Base-by-base conservation (phyloP, 2,888 invertebrate species). In the Pardosa pseudoannulata region DNA sequence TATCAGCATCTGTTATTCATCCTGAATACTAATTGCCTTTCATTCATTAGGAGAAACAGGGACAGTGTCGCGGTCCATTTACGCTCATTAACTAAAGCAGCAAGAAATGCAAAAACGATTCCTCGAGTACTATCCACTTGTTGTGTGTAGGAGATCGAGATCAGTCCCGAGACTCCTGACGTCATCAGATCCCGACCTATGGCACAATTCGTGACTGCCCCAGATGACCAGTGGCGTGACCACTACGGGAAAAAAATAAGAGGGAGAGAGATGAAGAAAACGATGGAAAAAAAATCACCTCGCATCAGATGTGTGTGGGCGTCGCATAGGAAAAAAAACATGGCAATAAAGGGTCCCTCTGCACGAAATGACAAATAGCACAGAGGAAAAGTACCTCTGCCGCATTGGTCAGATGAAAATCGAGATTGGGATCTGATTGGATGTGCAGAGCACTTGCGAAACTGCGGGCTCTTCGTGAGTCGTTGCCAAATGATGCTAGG, bases 191-290 rank as follows among this genome's bases (percentile, higher is more conserved):
- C 71, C 11, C 32, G 71, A 46, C 71, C 46, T 19, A 31, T 68
- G 82, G 82, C 82, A 82, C 46, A 62, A 29, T 82, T 82, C 82
- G 82, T 82, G 82, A 82, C 82, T 82, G 82, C 70, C 82, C 82
- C 68, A 82, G 64, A 71, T 82, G 82, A 76, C 82, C 82, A 75
- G 11, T 32, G 68, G 62, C 82, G 82, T 75, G 82, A 75, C 82
- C 71, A 72, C 65, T 41, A 32, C 23, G 29, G 50, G 62, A 70
- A 70, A 29, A 73, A 62, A 23, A 13, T 27, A 36, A 36, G 67
- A 65, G n/a, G 39, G 46, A 67, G 46, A 76, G 67, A 62, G 50
- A 67, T 32, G n/a, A 32, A 27, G 6, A 56, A 56, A 23, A 56
- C n/a, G n/a, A n/a, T 46, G 41, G 16, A 16, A 13, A 46, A 46